phyloP scores from a whole-genome alignment of 64 coral and sea anemone species.

The Acropora yongei region DNA sequence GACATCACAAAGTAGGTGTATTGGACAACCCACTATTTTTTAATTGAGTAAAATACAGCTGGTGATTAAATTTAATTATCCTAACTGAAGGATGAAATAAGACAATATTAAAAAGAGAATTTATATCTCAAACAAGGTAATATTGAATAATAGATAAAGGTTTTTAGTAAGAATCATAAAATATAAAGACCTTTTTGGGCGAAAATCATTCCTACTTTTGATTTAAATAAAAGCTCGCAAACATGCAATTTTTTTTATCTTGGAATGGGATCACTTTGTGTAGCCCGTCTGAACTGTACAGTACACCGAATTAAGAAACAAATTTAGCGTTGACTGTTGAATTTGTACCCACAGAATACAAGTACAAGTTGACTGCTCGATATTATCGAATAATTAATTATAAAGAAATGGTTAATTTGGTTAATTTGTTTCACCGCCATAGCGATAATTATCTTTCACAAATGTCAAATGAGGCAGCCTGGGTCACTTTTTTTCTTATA shows the following conservation, averaged over 20 bases:
- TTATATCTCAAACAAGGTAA: background rate
- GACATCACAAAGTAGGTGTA: too few relatives aligned
- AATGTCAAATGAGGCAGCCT: background rate
- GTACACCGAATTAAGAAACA: background rate
- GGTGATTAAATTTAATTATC: background rate
- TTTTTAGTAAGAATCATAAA: background rate
- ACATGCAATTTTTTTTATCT: background rate
- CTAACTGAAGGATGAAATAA: background rate
- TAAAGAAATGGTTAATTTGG: background rate
- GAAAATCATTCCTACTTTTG: slow-evolving; percentile 6
- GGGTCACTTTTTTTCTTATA: background rate
- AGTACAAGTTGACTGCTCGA: background rate
- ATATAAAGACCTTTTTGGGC: background rate
- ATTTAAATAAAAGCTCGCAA: background rate
- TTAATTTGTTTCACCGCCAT: background rate
- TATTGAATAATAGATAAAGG: background rate
- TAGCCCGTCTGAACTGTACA: background rate
- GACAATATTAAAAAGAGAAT: slow-evolving; percentile 8
- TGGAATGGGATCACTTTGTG: background rate
- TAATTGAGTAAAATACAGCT: background rate
- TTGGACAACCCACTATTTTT: too few relatives aligned
- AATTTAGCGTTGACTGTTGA: background rate
- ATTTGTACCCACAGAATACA: background rate
- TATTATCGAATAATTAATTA: background rate
- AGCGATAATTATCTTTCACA: slow-evolving; percentile 3